These are phyloP conservation scores for Aporophyla lueneburgensis DNA, from an alignment of 2,888 invertebrate genomes.

Conservation along the genomic window DNA sequence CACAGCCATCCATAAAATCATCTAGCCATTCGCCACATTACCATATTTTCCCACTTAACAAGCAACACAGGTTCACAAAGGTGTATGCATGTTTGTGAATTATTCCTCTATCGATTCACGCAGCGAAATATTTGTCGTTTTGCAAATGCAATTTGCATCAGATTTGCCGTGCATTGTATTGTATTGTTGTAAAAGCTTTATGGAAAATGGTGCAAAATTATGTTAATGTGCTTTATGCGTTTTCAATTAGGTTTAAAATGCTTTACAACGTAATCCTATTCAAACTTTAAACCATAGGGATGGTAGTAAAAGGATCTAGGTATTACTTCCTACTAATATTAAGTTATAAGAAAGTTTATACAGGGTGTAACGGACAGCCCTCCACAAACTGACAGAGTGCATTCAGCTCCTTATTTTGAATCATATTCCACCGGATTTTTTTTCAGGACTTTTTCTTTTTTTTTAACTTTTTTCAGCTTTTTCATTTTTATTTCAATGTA, in stretches of 20 bases:
- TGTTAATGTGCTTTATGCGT: background rate
- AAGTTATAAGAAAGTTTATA: too few relatives aligned
- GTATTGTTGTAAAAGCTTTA: conserved; percentile 45
- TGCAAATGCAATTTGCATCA: conserved; percentile 72
- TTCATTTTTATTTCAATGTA: too few relatives aligned
- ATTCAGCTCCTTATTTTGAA: too few relatives aligned
- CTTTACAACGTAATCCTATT: background rate
- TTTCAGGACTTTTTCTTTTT: too few relatives aligned
- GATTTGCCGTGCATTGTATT: conserved; percentile 60
- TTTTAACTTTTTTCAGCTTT: too few relatives aligned
- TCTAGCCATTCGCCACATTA: background rate
- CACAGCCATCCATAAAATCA: background rate
- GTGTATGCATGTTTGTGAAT: conserved; percentile 52
- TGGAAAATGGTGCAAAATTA: conserved; percentile 18
- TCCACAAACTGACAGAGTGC: too few relatives aligned
- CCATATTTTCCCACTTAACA: background rate
- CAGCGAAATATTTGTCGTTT: conserved; percentile 70
- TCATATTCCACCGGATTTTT: too few relatives aligned
- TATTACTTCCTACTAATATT: too few relatives aligned
- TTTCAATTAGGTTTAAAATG: background rate
- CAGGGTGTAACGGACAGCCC: too few relatives aligned
- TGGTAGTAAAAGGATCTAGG: too few relatives aligned
- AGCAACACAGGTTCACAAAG: conserved; percentile 36
- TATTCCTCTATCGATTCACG: conserved; percentile 56
- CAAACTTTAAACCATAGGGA: too few relatives aligned